Conservation (phyloP, 2,888 invertebrate genomes). For the Phengaris arion region DNA sequence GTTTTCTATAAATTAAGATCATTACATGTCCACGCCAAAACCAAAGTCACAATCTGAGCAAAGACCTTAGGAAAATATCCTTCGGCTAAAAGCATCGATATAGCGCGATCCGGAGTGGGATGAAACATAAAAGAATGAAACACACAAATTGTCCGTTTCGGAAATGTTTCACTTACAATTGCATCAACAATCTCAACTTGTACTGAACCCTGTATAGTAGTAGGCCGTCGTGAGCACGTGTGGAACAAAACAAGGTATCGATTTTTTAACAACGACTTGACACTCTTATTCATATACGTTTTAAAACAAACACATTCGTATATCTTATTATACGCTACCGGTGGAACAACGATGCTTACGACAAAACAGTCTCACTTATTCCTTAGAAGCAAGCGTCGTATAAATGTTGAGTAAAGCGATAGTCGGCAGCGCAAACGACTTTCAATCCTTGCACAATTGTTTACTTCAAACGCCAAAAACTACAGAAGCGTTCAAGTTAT, state of each 20-base stretch:
- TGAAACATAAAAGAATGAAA: slow-evolving; percentile 61
- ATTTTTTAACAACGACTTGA: slow-evolving; percentile 52
- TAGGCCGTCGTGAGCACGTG: slow-evolving; percentile 67
- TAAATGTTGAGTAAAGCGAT: slow-evolving; percentile 25
- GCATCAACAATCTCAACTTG: slow-evolving; percentile 77
- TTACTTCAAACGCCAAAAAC: slow-evolving; percentile 61
- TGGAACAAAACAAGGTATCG: slow-evolving; percentile 69
- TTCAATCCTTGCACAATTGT: slow-evolving; percentile 45
- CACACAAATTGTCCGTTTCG: slow-evolving; percentile 69
- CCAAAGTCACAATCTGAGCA: slow-evolving; percentile 25
- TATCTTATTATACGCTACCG: not conserved
- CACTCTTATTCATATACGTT: slow-evolving; percentile 27
- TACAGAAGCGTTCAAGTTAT: slow-evolving; percentile 57
- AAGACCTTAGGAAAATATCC: slow-evolving; percentile 21
- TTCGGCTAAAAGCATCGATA: slow-evolving; percentile 41
- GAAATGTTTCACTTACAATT: slow-evolving; percentile 78
- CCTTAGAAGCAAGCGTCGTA: slow-evolving; percentile 25
- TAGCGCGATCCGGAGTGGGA: slow-evolving; percentile 52
- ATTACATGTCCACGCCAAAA: slow-evolving; percentile 24
- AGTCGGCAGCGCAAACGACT: slow-evolving; percentile 28
- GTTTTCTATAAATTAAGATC: no score
- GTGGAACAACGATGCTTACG: slow-evolving; percentile 3
- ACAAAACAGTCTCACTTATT: slow-evolving; percentile 24
- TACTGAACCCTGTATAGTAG: slow-evolving; percentile 68
- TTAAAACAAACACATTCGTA: not conserved